Evolutionary conservation across 2,113 vertebrate genomes (phyloP), one percentile per base, ranked within the genome.

Genomic region (Otis tarda): DNA sequence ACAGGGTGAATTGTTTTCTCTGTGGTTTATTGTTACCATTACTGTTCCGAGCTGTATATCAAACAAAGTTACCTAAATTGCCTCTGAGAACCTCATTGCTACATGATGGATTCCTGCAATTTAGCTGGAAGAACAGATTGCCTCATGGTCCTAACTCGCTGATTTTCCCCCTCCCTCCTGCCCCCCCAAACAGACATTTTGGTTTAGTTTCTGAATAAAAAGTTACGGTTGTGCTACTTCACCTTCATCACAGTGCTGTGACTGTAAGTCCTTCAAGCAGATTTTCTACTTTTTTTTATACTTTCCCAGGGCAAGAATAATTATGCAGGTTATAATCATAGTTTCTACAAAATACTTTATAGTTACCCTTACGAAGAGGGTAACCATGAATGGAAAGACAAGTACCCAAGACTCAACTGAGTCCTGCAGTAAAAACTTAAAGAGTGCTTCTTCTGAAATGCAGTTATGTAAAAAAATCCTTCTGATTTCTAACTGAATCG

Each of bases 61-160:
- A 93, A 79, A 89, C 24, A 69, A 89, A 87, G 55, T 77, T 94
- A 91, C 70, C 24, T 70, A 88, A 94, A 93, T 78, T 90, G 89
- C 47, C 50, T 89, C 65, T 9, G 70, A 93, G 70, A 93, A 92
- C 27, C 80, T 85, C 70, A 83, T 59, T 93, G 83, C 47, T 86
- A 74, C 3, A 1, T 86, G 82, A 96, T 78, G 78, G 75, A 91
- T 95, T 95, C 53, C 47, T 81, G 27, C 59, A 90, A 74, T 76
- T 89, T 52, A 82, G 25, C 57, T 91, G 59, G 56, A 68, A 94
- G 78, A 59, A 85, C 49, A 59, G 10, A 56, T 70, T 95, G 77
- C 53, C 55, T 75, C 49, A 6, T 16, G 47, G 20, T 84, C 56
- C 55, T 80, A 69, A 73, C 28, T 59, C 8, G 28, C 49, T 50